Percentiles rank a stretch among this genome's conserved stretches.
Evolutionary conservation across 2,113 vertebrate genomes (phyloP).

Genomic region (Baryphthengus martii): DNA sequence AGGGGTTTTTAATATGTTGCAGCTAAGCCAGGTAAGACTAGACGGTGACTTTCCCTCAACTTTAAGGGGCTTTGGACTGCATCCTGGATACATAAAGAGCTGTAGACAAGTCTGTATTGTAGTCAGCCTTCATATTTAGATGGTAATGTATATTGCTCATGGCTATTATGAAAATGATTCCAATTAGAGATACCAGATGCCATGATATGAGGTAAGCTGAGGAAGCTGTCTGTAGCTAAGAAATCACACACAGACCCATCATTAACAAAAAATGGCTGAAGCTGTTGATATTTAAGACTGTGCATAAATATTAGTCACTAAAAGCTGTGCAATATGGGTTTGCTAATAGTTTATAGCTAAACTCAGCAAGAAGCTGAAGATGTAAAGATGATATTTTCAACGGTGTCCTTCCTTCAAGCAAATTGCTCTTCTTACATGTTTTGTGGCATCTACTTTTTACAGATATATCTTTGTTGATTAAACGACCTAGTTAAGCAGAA

Average conservation of each 20-base stretch:
- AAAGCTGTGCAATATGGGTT: background rate
- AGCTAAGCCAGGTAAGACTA: background rate
- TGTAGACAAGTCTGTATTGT: slow-evolving; percentile 39
- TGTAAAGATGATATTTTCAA: background rate
- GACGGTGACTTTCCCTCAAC: background rate
- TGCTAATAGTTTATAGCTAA: background rate
- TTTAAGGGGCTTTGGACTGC: slow-evolving; percentile 43
- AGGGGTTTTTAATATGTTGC: background rate
- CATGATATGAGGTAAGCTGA: slow-evolving; percentile 49
- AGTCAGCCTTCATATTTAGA: slow-evolving; percentile 53
- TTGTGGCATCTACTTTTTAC: background rate
- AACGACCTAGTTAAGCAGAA: background rate
- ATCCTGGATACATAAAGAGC: slow-evolving; percentile 22
- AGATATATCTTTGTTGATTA: background rate
- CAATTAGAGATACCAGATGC: slow-evolving; percentile 66
- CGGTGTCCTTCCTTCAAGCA: background rate
- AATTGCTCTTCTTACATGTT: background rate
- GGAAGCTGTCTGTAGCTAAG: slow-evolving; percentile 41
- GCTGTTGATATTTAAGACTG: slow-evolving; percentile 22
- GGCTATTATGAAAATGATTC: slow-evolving; percentile 67
- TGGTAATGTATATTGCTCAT: slow-evolving; percentile 57
- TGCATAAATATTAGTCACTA: background rate
- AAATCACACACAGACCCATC: slow-evolving; percentile 23
- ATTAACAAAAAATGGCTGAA: slow-evolving; percentile 45
- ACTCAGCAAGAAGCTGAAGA: background rate